Conservation (phyloP, 2,888 invertebrate species). For the Petrolisthes cinctipes region DNA sequence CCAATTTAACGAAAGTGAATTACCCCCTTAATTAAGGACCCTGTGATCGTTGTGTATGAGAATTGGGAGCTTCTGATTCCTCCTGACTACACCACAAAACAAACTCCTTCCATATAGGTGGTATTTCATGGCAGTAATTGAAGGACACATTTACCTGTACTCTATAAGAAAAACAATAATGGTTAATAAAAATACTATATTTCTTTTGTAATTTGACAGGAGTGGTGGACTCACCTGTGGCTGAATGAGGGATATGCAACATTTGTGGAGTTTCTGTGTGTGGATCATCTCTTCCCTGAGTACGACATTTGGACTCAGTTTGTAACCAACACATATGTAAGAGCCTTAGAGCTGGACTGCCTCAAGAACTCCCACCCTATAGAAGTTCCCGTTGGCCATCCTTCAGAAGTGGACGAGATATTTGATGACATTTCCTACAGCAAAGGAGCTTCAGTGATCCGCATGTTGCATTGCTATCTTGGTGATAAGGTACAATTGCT, state of each 20-base stretch:
- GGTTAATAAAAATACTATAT: too few relatives aligned
- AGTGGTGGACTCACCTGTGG: slow-evolving; percentile 98
- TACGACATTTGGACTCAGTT: slow-evolving; percentile 98
- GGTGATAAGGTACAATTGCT: slow-evolving; percentile 78
- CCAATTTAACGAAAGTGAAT: too few relatives aligned
- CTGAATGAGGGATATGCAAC: slow-evolving; percentile 96
- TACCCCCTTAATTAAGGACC: too few relatives aligned
- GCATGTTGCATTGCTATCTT: slow-evolving; percentile 94
- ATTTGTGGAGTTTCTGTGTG: slow-evolving; percentile 95
- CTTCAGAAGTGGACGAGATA: slow-evolving; percentile 95
- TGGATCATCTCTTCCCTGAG: slow-evolving; percentile 91
- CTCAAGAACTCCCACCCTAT: slow-evolving; percentile 95
- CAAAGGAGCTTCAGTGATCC: slow-evolving; percentile 91
- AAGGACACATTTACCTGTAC: too few relatives aligned
- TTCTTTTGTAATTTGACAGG: slow-evolving; percentile 67
- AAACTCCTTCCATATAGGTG: too few relatives aligned
- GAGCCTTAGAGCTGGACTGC: slow-evolving; percentile 87
- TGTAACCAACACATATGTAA: slow-evolving; percentile 87
- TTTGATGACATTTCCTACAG: slow-evolving; percentile 97
- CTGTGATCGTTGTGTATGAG: too few relatives aligned
- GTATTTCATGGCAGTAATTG: too few relatives aligned
- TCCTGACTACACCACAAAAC: too few relatives aligned
- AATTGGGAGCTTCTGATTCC: too few relatives aligned
- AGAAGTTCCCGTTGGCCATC: slow-evolving; percentile 91
- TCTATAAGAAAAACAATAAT: too few relatives aligned